Percentiles rank a stretch among this genome's conserved stretches.
phyloP scores from a whole-genome alignment of 2,888 invertebrate species.

The Torymus tubicola region DNA sequence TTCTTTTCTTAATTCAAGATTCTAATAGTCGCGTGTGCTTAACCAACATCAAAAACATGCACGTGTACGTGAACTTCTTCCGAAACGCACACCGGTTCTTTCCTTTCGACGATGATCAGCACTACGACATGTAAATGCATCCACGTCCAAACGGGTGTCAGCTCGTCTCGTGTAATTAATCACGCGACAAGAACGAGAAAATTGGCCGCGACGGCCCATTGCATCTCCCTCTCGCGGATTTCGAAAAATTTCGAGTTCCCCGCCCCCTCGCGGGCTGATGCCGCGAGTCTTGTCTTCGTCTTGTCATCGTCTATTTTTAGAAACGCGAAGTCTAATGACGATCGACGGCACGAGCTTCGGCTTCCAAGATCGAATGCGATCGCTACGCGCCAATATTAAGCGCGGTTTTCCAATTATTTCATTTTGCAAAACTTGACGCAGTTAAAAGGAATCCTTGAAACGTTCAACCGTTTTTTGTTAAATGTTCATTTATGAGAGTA shows the following conservation, averaged over 20 bases:
- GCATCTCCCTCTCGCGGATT: neutral
- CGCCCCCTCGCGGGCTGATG: neutral
- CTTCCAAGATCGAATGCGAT: too few species aligned
- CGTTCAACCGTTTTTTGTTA: too few species aligned
- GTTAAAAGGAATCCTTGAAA: too few species aligned
- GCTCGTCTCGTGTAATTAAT: slow-evolving; percentile 22
- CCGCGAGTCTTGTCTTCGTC: neutral
- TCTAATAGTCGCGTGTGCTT: too few species aligned
- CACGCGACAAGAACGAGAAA: slow-evolving; percentile 22
- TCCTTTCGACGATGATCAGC: neutral
- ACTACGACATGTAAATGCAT: neutral
- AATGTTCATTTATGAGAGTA: too few species aligned
- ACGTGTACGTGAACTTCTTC: too few species aligned
- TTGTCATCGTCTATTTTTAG: slow-evolving; percentile 24
- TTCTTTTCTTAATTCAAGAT: too few species aligned
- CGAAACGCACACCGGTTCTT: neutral
- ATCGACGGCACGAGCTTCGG: too few species aligned
- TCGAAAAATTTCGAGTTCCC: slow-evolving; percentile 10
- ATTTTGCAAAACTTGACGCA: too few species aligned
- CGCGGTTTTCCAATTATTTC: too few species aligned
- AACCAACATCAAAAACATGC: too few species aligned
- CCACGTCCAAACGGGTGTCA: neutral
- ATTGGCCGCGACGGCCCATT: slow-evolving; percentile 34
- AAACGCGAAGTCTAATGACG: neutral
- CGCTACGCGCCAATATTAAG: too few species aligned